Evolutionary conservation across 2,888 invertebrate genomes (phyloP), one percentile per base, ranked within the genome.

Genomic region (Hyppa rectilinea): DNA sequence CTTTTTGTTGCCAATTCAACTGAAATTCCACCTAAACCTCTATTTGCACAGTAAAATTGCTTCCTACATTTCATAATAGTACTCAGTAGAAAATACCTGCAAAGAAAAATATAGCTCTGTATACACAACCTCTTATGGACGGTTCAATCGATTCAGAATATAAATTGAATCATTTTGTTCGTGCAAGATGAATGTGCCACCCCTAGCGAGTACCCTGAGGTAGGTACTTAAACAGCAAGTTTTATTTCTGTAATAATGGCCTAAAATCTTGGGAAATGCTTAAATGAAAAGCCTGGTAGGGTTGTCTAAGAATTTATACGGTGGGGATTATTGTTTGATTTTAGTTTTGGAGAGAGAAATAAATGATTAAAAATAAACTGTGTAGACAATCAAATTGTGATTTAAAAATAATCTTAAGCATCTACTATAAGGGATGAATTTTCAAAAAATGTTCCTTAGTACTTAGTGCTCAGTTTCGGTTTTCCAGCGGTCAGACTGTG

Each of bases 141-240:
- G 34, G 23, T 49, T 63, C 47, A 55, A 59, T 82, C 29, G 55
- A 45, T 53, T 49, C 75, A 49, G 78, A 79, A 82, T 79, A 82
- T 79, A 79, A 79, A 79, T 79, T 64, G 78, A 79, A 79, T 79
- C 55, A 79, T 80, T 75, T 75, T n/a, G 20, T 45, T 49, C 34
- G 31, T 10, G 49, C 17, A 56, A 73, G 80, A 73, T 53, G 56
- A 50, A 63, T 36, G 62, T 53, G 45, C 40, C 55, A 43, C 4
- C 50, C 60, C 72, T 78, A 49, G 71, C n/a, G 23, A n/a, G 61
- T 34, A 31, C 26, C 10, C 50, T 47, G 45, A 61, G 29, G 50
- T 23, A 59, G 47, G 56, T 65, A 62, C 62, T 64, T 59, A 29
- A 53, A 29, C 20, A 58, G 52, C 52, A 31, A 73, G 63, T 26